Evolutionary conservation across 1,140 invertebrate species (phyloP), one percentile per base, ranked within the genome.

Genomic region (Tribolium castaneum): DNA sequence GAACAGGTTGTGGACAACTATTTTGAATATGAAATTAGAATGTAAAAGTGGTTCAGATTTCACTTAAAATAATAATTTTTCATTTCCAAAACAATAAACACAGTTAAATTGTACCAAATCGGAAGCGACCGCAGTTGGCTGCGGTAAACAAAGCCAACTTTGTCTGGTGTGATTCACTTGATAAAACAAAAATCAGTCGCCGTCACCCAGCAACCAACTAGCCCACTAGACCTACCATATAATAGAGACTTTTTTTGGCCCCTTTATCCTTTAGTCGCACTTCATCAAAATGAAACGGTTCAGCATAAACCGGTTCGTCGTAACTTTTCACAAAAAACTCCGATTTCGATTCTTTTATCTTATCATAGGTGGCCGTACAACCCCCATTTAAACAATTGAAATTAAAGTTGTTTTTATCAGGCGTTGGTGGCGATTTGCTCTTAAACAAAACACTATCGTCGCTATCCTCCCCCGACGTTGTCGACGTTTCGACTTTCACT

Each of bases 331-430:
- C 80, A 81, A 86, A 87, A 82, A 86, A 87, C 35, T 79, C 81
- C 10, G 83, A 85, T 72, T 80, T 86, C 5, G 83, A 81, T 73
- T 85, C 83, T 34, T 80, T 84, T 45, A 85, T 78, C 39, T 70
- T 81, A 50, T 81, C 83, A 76, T 86, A 86, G 0, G 82, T 85
- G 49, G 86, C 78, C 49, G 87, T 87, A 51, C 87, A 85, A 86
- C 89, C 90, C 6, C 87, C 89, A 76, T 89, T 89, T 25, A 91
- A 87, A 84, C 90, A 91, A 81, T 90, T 89, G 16, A 86, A 82
- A 75, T 84, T 83, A 59, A 84, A 80, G 9, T 78, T 71, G 19
- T 39, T 56, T 14, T 49, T 49, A 34, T 82, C 78, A 52, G 76
- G 70, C 39, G 74, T 52, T 56, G 76, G 62, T 7, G 82, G 80